Base-by-base conservation (phyloP, 2,888 invertebrate species). In the Camponotus fellah region DNA sequence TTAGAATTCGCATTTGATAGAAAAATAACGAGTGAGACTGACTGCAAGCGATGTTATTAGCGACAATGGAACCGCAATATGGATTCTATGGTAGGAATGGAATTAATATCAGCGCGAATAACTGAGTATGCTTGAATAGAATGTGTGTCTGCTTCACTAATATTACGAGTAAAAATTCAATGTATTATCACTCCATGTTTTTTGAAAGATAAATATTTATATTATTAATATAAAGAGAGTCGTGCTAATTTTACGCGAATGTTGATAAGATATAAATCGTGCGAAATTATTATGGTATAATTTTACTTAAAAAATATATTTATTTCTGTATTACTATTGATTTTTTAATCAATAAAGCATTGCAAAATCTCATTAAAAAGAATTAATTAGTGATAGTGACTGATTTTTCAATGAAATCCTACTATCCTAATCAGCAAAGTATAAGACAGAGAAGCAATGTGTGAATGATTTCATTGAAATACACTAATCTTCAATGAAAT, bases 11-110 rank as follows among this genome's bases (percentile, higher is more conserved):
- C 79, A 82, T 53, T 84, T 84, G 86, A 89, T 83, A 84, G 56
- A 82, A 81, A 86, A 89, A 85, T 88, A 88, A 88, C 84, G 74
- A 80, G 69, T 83, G 53, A 53, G 53, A 71, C 62, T 82, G 37
- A 68, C 10, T 34, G 69, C 71, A 46, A 81, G 32, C 72, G 71
- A 17, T 21, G 71, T 80, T 80, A 80, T 80, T 80, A 80, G 79
- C 72, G 46, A 60, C 60, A 37, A 46, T 37, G 46, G 34, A 49
- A 71, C 79, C 71, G 71, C 79, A 71, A 79, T 79, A 60, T 46
- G 34, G 53, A 56, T n/a, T 58, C 21, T 43, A 34, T 17, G 21
- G 71, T 34, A n/a, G 37, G 4, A 68, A 32, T 40, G 71, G 21
- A 71, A 80, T 80, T 80, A 80, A 80, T 80, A 80, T 80, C 79